Base-by-base conservation (phyloP, 2,797 vertebrate species). In the Streptopelia turtur region DNA sequence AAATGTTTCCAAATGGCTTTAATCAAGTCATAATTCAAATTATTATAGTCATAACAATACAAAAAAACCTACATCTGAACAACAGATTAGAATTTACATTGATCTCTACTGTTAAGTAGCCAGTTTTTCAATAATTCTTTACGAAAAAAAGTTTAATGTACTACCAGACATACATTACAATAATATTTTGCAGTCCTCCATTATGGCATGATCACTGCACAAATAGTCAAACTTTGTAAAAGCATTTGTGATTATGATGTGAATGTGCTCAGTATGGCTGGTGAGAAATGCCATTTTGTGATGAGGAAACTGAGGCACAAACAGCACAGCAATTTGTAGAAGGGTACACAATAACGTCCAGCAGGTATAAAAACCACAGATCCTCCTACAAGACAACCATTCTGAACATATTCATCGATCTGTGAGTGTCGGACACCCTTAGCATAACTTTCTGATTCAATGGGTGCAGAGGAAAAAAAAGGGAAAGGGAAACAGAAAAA, bases 161-260 rank as follows among this genome's bases (percentile, higher is more conserved):
- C 24, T 31, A 89, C 64, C 11, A 63, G 55, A 21, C 15, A 69
- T 49, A 49, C 8, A 15, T 56, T 39, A 9, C 21, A 91, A 21
- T 14, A 77, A 17, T 31, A 50, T 55, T 80, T 75, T 83, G 52
- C 64, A 56, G 35, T 78, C 30, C 63, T 78, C 53, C 14, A n/a
- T 74, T 68, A 69, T 1, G 5, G 20, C 21, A n/a, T n/a, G n/a
- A n/a, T n/a, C n/a, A 24, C 30, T 27, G 5, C 41, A 61, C 0
- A 0, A 83, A 56, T 5, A 75, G 20, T 23, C n/a, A 79, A 52
- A 57, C 30, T 61, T 74, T 22, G 15, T 47, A 70, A 69, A 69
- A 87, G 56, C n/a, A 47, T 47, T 75, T 83, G 31, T 28, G 13
- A 47, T 63, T 68, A 16, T 31, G 18, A 23, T 10, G 71, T 12